phyloP scores from a whole-genome alignment of 2,113 vertebrate species.

The Fulmarus glacialis region DNA sequence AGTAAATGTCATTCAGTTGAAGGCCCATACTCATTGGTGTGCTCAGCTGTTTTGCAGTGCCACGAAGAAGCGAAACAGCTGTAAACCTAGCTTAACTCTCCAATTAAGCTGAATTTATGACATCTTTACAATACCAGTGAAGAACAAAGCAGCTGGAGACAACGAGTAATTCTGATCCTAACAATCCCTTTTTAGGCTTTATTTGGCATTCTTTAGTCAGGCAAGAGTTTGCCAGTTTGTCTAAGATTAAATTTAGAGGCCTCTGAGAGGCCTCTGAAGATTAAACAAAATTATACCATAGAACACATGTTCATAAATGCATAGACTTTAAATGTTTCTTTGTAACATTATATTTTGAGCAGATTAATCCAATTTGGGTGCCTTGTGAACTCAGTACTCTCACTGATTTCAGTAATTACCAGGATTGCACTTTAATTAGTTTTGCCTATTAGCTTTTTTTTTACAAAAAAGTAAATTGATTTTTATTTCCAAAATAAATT shows the following conservation, averaged over 20 bases:
- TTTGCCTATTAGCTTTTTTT: not conserved
- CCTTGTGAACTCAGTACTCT: not conserved
- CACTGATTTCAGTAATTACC: not conserved
- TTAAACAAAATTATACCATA: conserved; percentile 5
- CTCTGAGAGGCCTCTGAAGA: not conserved
- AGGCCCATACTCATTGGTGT: not conserved
- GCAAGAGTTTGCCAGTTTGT: not conserved
- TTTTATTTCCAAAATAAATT: conserved; percentile 63
- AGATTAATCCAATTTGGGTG: conserved; percentile 35
- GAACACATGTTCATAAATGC: conserved; percentile 3
- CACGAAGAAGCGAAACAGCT: not conserved
- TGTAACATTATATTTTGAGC: conserved; percentile 18
- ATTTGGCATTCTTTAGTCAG: conserved; percentile 5
- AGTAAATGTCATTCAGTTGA: not conserved
- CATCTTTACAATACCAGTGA: not conserved
- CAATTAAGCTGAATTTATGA: conserved; percentile 2
- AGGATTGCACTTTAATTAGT: not conserved
- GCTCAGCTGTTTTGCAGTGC: not conserved
- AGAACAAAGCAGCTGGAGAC: conserved; percentile 12
- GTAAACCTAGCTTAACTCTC: not conserved
- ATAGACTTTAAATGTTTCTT: not conserved
- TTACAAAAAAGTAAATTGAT: not conserved
- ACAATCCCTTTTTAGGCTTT: not conserved
- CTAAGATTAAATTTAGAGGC: conserved; percentile 11
- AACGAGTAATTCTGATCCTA: not conserved